Conservation (phyloP, 1,140 invertebrate genomes). For the Cotesia vestalis region DNA sequence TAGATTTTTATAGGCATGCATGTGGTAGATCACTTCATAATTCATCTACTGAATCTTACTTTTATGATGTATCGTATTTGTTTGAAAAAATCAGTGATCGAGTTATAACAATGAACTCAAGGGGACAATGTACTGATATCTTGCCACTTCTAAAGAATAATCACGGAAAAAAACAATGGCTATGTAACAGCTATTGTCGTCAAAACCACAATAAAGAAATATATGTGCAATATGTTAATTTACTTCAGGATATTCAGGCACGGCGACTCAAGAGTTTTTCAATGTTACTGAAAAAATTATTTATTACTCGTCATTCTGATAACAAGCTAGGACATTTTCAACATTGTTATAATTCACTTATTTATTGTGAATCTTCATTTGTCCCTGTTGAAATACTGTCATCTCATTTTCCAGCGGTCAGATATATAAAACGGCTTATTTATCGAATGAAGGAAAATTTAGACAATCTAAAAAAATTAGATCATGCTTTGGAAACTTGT, state of each 20-base stretch:
- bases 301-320: neutral
- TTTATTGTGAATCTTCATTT: neutral
- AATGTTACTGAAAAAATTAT: slow-evolving; percentile 10
- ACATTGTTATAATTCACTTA: slow-evolving; percentile 7
- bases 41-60: slow-evolving; percentile 10
- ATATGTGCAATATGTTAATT: too few relatives aligned
- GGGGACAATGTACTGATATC: slow-evolving; percentile 14
- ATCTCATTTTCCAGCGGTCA: neutral
- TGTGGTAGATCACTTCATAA: slow-evolving; percentile 5
- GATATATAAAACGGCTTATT: too few relatives aligned
- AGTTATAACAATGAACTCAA: slow-evolving; percentile 1
- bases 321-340: slow-evolving; percentile 19
- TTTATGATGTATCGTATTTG: slow-evolving; percentile 10
- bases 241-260: neutral
- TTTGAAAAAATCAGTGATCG: neutral
- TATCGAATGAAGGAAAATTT: too few relatives aligned
- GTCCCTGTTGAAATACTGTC: neutral
- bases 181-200: neutral
- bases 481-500: too few relatives aligned
- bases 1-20: neutral
- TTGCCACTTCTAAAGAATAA: slow-evolving; percentile 2
- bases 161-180: neutral
- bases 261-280: neutral
- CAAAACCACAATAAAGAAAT: neutral
- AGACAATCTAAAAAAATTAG: too few relatives aligned